phyloP scores from a whole-genome alignment of 2,888 invertebrate species.

The Habrosyne pyritoides region DNA sequence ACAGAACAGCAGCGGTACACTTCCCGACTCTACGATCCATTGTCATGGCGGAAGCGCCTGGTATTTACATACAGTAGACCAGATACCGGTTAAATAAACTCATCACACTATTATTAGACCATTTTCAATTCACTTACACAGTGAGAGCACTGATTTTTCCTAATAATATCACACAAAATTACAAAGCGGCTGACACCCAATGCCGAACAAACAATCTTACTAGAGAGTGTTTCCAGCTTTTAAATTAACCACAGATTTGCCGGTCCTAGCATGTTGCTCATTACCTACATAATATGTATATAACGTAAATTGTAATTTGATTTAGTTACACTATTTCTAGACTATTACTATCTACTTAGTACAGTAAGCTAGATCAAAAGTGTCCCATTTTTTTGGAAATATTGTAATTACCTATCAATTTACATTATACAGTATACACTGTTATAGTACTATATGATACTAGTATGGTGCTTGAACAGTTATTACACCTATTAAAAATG shows the following conservation, averaged over 20 bases:
- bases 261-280: neutral
- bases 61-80: conserved; percentile 64
- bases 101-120: conserved; percentile 67
- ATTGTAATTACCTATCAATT: no score
- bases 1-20: conserved; percentile 68
- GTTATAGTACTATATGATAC: no score
- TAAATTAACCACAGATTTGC: conserved; percentile 2
- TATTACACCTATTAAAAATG: no score
- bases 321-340: no score
- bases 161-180: conserved; percentile 69
- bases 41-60: conserved; percentile 78
- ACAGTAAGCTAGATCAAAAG: no score
- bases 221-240: conserved; percentile 48
- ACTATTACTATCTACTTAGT: no score
- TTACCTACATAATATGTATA: neutral
- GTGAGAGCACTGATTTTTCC: conserved; percentile 64
- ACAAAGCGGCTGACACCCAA: conserved; percentile 80
- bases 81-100: conserved; percentile 53
- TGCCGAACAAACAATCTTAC: conserved; percentile 79
- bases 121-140: conserved; percentile 65
- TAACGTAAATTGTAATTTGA: no score
- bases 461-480: no score
- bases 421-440: no score
- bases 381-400: no score
- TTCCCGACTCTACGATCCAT: conserved; percentile 70